A percentile compares a stretch with the other conserved stretches of the same genome.
phyloP scores from a whole-genome alignment of 2,888 invertebrate genomes.

The Pardosa pseudoannulata region DNA sequence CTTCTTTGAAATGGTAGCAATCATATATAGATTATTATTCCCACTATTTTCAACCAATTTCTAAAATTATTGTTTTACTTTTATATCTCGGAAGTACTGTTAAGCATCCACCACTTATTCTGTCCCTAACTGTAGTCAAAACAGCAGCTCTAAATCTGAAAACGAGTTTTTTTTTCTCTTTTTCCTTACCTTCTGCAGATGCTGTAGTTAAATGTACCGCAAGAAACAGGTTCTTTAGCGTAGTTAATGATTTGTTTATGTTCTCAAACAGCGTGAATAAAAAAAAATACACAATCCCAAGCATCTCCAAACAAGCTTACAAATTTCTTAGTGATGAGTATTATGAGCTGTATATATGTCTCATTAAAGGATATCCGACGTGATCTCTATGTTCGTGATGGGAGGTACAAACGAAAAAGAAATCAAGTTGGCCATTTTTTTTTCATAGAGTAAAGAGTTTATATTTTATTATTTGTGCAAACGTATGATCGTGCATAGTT shows the following conservation, averaged over 20 bases:
- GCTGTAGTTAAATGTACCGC: not conserved
- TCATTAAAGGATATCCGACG: too few species aligned
- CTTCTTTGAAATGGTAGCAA: too few species aligned
- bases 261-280: not conserved
- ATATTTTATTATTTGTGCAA: too few species aligned
- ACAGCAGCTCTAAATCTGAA: too few species aligned
- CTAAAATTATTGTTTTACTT: not conserved
- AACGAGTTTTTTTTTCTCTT: not conserved
- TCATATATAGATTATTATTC: not conserved
- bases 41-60: not conserved
- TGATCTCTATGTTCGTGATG: too few species aligned
- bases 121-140: not conserved
- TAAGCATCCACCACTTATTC: not conserved
- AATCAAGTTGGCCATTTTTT: too few species aligned
- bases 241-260: not conserved
- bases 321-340: too few species aligned
- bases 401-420: too few species aligned
- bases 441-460: too few species aligned
- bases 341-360: too few species aligned
- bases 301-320: too few species aligned
- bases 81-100: not conserved
- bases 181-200: not conserved
- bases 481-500: too few species aligned
- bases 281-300: not conserved
- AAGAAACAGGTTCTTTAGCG: not conserved